phyloP scores from a whole-genome alignment of 2,797 vertebrate species.

The Tympanoctomys barrerae region DNA sequence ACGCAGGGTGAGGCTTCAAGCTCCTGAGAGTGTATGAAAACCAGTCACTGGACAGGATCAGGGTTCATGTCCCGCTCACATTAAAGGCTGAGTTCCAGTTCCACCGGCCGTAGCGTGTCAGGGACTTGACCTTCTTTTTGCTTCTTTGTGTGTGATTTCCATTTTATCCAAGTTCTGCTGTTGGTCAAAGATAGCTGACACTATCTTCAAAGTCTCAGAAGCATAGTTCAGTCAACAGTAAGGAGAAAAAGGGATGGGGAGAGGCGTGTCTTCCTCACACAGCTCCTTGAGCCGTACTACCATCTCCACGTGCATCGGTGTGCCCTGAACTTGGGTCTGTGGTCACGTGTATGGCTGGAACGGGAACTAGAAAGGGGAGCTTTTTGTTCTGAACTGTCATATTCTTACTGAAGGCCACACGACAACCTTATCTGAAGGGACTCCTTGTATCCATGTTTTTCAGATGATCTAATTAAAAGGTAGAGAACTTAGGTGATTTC shows the following conservation, averaged over 20 bases:
- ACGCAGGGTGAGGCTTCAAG: background rate
- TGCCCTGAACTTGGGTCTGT: background rate
- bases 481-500: constrained; percentile 28
- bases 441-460: constrained; percentile 14
- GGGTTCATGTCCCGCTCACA: constrained; percentile 46
- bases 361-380: background rate
- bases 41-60: background rate
- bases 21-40: background rate
- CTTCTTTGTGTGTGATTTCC: background rate
- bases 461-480: constrained; percentile 26
- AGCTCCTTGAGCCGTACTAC: background rate
- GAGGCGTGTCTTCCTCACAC: background rate
- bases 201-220: background rate
- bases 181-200: constrained; percentile 18
- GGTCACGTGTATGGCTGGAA: background rate
- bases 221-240: background rate
- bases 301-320: background rate
- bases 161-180: constrained; percentile 14
- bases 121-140: constrained; percentile 1
- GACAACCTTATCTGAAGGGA: background rate
- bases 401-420: constrained; percentile 5
- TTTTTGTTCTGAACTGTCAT: constrained; percentile 42
- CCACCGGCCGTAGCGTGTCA: background rate
- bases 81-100: background rate
- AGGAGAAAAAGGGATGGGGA: constrained; percentile 1